These are phyloP conservation scores for Nematopogon swammerdamellus DNA, from an alignment of 2,888 invertebrate species.

Conservation along the genomic window DNA sequence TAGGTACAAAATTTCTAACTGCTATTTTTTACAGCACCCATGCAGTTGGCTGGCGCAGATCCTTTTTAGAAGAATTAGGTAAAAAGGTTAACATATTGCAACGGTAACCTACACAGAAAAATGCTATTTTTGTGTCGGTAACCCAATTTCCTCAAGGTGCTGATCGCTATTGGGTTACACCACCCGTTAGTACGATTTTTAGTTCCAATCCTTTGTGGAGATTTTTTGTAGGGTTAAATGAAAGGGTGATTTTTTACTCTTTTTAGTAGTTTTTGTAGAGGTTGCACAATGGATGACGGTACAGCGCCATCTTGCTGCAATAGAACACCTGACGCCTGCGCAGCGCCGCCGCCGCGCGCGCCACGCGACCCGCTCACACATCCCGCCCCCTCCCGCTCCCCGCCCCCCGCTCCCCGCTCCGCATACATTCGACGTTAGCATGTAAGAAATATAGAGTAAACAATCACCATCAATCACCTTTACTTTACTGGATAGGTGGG, in stretches of 20 bases:
- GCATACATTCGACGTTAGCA: too few species aligned
- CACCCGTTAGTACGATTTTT: constrained; percentile 26
- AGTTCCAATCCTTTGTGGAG: not conserved
- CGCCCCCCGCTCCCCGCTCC: too few species aligned
- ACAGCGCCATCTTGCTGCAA: not conserved
- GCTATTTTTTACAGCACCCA: too few species aligned
- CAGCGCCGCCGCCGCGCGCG: not conserved
- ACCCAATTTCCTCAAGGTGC: constrained; percentile 56
- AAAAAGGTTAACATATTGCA: constrained; percentile 29
- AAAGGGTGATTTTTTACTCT: not conserved
- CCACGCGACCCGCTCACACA: too few species aligned
- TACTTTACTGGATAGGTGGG: too few species aligned
- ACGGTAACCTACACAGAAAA: constrained; percentile 11
- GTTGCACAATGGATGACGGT: not conserved
- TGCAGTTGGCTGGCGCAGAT: not conserved
- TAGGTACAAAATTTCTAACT: too few species aligned
- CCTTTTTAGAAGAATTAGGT: constrained; percentile 9
- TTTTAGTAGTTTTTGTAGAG: not conserved
- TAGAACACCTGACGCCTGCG: not conserved
- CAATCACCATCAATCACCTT: too few species aligned
- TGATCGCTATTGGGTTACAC: constrained; percentile 45
- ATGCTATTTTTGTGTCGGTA: constrained; percentile 36
- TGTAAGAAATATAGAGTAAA: too few species aligned
- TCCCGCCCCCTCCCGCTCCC: too few species aligned
- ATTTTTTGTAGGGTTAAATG: not conserved